Base-by-base conservation (phyloP, 2,888 invertebrate species). In the Zele albiditarsus region DNA sequence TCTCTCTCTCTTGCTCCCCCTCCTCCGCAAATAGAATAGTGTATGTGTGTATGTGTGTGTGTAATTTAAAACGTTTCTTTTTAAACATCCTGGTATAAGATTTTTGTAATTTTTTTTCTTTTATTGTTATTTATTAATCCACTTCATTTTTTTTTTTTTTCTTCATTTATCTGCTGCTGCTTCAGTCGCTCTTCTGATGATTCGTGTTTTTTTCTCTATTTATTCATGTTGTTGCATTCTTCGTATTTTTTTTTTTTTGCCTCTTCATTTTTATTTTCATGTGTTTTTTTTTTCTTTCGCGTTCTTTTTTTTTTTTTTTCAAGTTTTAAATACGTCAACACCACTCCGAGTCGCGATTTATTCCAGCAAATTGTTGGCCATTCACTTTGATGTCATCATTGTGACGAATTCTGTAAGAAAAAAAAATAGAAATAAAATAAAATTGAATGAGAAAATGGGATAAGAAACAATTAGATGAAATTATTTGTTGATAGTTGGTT, bases 361-460 rank as follows among this genome's bases (percentile, higher is more conserved):
- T 90, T 88, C 92, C 92, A 93, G 93, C 92, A 92, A 92, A 93
- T 94, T 82, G 85, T 85, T 88, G 86, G 86, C 53, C 82, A 88
- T 91, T 97, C 96, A 97, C 95, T 97, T 97, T 94, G 97, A 97
- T 94, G 97, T 97, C 97, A 97, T 97, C 97, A 97, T 97, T 94
- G 97, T 97, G 94, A 97, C 97, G 94, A 97, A 97, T 94, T 97
- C 97, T 97, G 94, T 46, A 95, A 94, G 89, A 90, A 90, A 89
- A 88, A 87, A 85, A 81, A 82, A 82, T 84, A 82, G 83, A 23
- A 68, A 60, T 63, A 53, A 33, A 63, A 49, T 62, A 57, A 27
- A 23, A 28, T 49, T n/a, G n/a, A 62, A 63, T 25, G 20, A 14
- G 12, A 58, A 67, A 31, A 28, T 28, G 57, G 1, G 23, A 69